Evolutionary conservation across 2,113 vertebrate genomes (phyloP), one percentile per base, ranked within the genome.

Genomic region (Trematomus loennbergii): DNA sequence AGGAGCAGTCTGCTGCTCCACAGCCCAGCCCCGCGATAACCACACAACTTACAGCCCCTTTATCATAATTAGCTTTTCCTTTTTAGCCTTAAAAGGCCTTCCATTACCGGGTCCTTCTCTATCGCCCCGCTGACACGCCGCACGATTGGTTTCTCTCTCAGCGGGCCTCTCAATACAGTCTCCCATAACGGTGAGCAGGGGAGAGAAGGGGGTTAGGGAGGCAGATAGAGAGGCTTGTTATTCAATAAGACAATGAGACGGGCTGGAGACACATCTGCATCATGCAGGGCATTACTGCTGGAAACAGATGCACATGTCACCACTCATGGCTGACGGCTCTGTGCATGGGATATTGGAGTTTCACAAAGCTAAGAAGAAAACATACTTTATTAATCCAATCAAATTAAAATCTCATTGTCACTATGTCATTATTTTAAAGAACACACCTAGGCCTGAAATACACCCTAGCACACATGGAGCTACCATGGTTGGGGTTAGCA

Each of bases 51-150:
- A 93, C 92, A 95, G 93, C 88, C 89, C 89, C 93, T 95, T 95
- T 95, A 95, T 95, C 94, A 95, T 95, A 95, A 95, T 95, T 95
- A 95, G 92, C 93, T 94, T 95, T 95, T 93, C 93, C 91, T 93
- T 94, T 95, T 94, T 93, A 91, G 90, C 90, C 87, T 87, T 94
- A 94, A 95, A 95, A 95, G 93, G 90, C 90, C 89, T 94, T 95
- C 92, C 85, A 94, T 95, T 95, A 94, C 94, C 79, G 91, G 93
- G 93, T 92, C 90, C 83, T 63, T 86, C 85, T 89, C 92, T 94
- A 93, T 94, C 91, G 83, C 88, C 45, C 86, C 52, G 50, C 81
- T 94, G 92, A 95, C 91, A 94, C 68, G 64, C 82, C 84, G 76
- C 64, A 22, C 85, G 90, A 95, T 95, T 94, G 92, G 85, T 87